These are phyloP conservation scores for Gymnarchus niloticus DNA, from an alignment of 2,113 vertebrate species.

Conservation along the genomic window DNA sequence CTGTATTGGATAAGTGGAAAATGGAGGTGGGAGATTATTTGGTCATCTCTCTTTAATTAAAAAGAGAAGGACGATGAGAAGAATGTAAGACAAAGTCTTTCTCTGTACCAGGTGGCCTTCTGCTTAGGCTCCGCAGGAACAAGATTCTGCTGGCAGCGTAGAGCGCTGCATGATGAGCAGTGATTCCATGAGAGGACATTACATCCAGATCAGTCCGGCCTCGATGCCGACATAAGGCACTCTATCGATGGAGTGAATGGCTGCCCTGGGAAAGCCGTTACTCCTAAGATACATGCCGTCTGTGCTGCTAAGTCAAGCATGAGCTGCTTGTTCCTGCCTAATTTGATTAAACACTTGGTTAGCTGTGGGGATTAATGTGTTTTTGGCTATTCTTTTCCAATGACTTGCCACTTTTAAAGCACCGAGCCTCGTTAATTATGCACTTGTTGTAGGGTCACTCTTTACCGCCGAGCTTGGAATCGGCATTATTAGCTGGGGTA, in stretches of 20 bases:
- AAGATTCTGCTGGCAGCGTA: no score
- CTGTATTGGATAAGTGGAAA: neutral
- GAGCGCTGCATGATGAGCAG: no score
- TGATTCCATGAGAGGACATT: neutral
- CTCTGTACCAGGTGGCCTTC: no score
- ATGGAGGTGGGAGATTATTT: neutral
- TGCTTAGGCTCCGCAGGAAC: neutral
- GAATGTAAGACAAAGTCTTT: no score
- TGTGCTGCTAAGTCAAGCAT: conserved; percentile 37
- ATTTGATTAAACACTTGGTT: conserved; percentile 80
- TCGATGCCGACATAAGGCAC: neutral
- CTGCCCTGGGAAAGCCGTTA: neutral
- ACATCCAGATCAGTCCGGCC: neutral
- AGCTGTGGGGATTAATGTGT: conserved; percentile 81
- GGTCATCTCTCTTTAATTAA: neutral
- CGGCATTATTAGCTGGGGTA: conserved; percentile 69
- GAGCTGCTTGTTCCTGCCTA: conserved; percentile 50
- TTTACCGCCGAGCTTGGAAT: conserved; percentile 62
- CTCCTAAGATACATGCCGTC: neutral
- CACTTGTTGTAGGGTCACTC: conserved; percentile 69
- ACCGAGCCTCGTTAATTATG: conserved; percentile 83
- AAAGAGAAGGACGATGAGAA: neutral
- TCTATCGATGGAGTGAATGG: neutral
- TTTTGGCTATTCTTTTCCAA: conserved; percentile 80
- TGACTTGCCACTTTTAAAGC: conserved; percentile 79